Percentiles rank a stretch among this genome's conserved stretches.
Evolutionary conservation across 1,140 invertebrate genomes (phyloP).

Genomic region (Drosophila pseudoananassae): DNA sequence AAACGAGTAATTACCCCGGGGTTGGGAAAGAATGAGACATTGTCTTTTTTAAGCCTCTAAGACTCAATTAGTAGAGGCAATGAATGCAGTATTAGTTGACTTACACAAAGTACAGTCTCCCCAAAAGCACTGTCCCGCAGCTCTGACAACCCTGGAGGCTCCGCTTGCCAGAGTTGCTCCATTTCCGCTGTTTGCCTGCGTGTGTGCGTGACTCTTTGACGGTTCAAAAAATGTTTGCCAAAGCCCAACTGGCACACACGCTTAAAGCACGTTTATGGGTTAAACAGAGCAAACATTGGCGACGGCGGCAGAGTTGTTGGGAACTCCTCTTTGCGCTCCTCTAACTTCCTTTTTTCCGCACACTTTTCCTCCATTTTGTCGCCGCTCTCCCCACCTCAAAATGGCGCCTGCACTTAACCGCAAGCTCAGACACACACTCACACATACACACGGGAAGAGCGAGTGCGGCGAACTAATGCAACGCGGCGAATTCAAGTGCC

Average conservation of each 20-base stretch:
- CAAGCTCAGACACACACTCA: slow-evolving; percentile 12
- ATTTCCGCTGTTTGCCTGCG: slow-evolving; percentile 38
- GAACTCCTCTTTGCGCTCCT: slow-evolving; percentile 15
- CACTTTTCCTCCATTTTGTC: slow-evolving; percentile 28
- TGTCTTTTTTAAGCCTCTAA: slow-evolving; percentile 15
- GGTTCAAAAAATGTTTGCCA: slow-evolving; percentile 49
- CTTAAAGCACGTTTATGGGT: slow-evolving; percentile 70
- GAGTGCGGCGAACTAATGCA: slow-evolving; percentile 69
- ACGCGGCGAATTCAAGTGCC: slow-evolving; percentile 79
- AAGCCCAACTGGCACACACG: slow-evolving; percentile 22
- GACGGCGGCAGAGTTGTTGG: slow-evolving; percentile 47
- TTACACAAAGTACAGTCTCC: slow-evolving; percentile 27
- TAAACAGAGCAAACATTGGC: slow-evolving; percentile 76
- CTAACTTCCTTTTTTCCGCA: slow-evolving; percentile 17
- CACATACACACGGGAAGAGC: neutral
- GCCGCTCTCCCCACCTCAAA: slow-evolving; percentile 23
- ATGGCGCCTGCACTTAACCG: slow-evolving; percentile 49
- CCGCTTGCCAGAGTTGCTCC: slow-evolving; percentile 39
- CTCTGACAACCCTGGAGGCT: slow-evolving; percentile 31
- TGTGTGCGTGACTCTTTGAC: slow-evolving; percentile 55
- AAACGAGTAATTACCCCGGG: slow-evolving; percentile 60
- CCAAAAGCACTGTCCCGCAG: neutral
- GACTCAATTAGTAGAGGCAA: slow-evolving; percentile 12
- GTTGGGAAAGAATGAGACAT: slow-evolving; percentile 4
- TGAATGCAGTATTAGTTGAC: neutral